Evolutionary conservation across 2,888 invertebrate genomes (phyloP).

Genomic region (Drosophila quasianomalipes): DNA sequence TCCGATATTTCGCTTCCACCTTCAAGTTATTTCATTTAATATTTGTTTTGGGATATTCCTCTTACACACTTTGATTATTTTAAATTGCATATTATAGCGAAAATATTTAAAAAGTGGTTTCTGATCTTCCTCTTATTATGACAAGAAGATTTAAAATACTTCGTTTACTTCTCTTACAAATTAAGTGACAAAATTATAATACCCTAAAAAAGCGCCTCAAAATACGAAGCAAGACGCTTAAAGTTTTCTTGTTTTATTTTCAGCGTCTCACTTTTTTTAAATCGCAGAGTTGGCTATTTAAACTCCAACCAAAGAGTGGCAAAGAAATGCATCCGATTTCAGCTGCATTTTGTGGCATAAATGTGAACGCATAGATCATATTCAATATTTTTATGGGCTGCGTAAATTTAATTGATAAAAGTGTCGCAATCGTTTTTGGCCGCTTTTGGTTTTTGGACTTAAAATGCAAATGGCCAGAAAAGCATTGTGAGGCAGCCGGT

Average conservation of each 20-base stretch:
- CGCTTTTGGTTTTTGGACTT: constrained; percentile 4
- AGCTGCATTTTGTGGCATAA: constrained; percentile 22
- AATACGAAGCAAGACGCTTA: constrained; percentile 39
- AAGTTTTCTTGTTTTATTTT: constrained; percentile 39
- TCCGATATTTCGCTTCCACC: background rate
- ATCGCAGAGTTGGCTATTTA: constrained; percentile 38
- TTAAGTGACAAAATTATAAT: background rate
- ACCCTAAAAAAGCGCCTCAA: background rate
- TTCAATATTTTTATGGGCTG: constrained; percentile 57
- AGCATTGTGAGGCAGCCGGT: constrained; percentile 43
- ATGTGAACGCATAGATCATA: constrained; percentile 40
- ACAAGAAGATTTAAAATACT: background rate
- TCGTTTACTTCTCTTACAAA: background rate
- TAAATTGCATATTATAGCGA: background rate
- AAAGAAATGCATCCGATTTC: constrained; percentile 17
- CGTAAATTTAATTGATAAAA: constrained; percentile 81
- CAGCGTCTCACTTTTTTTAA: constrained; percentile 4
- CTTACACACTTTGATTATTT: background rate
- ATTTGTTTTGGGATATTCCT: background rate
- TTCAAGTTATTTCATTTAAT: background rate
- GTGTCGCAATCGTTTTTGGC: constrained; percentile 37
- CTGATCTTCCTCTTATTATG: background rate
- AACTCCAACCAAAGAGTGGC: constrained; percentile 27
- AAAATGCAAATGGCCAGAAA: constrained; percentile 53
- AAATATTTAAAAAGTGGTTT: background rate